Conservation (phyloP, 2,797 vertebrate species). For the Ispidina picta region DNA sequence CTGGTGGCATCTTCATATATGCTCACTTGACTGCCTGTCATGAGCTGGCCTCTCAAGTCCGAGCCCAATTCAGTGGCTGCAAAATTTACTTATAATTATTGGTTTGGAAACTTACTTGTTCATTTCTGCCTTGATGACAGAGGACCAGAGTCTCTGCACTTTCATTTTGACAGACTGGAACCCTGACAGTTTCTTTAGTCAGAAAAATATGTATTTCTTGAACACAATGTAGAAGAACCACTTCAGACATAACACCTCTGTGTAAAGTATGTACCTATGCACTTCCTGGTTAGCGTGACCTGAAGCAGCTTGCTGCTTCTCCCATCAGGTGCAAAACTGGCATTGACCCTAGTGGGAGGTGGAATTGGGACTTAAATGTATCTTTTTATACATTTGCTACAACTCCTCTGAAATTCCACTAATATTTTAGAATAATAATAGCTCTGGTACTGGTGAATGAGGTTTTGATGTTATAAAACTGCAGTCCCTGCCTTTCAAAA, state of each 20-base stretch:
- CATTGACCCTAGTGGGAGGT: neutral
- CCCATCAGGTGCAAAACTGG: neutral
- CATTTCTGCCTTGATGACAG: neutral
- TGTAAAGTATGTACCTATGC: neutral
- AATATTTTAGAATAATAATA: slow-evolving; percentile 7
- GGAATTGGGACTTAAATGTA: neutral
- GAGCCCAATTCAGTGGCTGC: neutral
- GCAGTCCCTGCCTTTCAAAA: neutral
- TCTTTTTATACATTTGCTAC: neutral
- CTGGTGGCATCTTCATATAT: neutral
- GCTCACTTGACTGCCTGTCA: neutral
- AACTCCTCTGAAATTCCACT: neutral
- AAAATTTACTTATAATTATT: neutral
- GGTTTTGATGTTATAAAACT: neutral
- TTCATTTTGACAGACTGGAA: neutral
- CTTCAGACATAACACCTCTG: neutral
- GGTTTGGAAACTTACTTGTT: neutral
- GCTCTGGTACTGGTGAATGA: neutral
- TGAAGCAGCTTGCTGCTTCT: neutral
- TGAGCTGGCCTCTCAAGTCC: neutral
- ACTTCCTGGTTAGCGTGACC: neutral
- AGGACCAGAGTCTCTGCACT: neutral
- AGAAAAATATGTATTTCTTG: neutral
- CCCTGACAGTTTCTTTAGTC: neutral
- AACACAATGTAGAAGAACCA: neutral